Evolutionary conservation across 2,888 invertebrate species (phyloP).

Genomic region (Labia minor): DNA sequence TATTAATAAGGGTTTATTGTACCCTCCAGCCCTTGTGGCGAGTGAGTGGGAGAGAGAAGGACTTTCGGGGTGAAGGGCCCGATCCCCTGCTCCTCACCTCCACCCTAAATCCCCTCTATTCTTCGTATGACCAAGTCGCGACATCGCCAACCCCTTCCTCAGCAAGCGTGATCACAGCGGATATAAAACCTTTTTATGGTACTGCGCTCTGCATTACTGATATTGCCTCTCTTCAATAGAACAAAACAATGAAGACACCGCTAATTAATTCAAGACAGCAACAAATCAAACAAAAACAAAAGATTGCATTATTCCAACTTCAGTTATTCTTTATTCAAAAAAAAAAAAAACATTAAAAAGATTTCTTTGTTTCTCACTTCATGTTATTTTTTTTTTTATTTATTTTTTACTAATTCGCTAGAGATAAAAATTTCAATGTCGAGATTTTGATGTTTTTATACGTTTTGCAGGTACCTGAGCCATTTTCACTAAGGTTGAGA

Average conservation of each 20-base stretch:
- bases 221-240: background rate
- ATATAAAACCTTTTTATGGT: background rate
- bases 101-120: background rate
- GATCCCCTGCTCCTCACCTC: background rate
- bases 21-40: background rate
- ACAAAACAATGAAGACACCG: background rate
- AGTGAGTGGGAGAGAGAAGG: background rate
- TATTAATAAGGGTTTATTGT: constrained; percentile 13
- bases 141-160: background rate
- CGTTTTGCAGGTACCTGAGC: too few relatives aligned
- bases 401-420: too few relatives aligned
- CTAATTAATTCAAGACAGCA: too few relatives aligned
- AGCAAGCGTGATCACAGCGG: background rate
- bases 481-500: too few relatives aligned
- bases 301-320: too few relatives aligned
- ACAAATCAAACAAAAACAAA: too few relatives aligned
- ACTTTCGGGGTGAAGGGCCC: background rate
- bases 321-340: too few relatives aligned
- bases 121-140: background rate
- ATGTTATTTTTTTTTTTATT: too few relatives aligned
- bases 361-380: too few relatives aligned
- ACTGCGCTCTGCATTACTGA: background rate
- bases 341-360: too few relatives aligned
- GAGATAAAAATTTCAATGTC: too few relatives aligned
- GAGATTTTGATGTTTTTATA: too few relatives aligned